Evolutionary conservation across 2,797 vertebrate species (phyloP).

Genomic region (Melanotaenia trifasciata): DNA sequence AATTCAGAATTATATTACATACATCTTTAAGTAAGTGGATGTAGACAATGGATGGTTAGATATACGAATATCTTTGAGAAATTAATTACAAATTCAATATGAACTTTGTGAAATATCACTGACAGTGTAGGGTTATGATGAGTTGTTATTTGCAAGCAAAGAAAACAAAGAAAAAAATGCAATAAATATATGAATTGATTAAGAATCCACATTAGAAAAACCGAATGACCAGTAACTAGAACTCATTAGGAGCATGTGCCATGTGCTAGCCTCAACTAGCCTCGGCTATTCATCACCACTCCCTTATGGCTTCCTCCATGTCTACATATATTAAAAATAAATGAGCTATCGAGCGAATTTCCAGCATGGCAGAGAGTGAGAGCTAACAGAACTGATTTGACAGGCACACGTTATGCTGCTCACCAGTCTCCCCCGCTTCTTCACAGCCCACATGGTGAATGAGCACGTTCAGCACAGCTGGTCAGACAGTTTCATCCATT

Average conservation of each 20-base stretch:
- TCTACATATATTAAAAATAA: conserved; percentile 60
- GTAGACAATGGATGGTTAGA: too few relatives aligned
- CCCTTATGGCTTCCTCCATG: conserved; percentile 32
- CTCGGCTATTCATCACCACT: conserved; percentile 30
- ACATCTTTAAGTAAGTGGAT: too few relatives aligned
- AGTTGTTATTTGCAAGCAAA: too few relatives aligned
- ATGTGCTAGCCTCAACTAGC: background rate
- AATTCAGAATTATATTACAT: too few relatives aligned
- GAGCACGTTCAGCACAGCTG: conserved; percentile 58
- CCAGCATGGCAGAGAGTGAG: conserved; percentile 28
- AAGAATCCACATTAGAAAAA: background rate
- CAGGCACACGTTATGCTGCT: conserved; percentile 46
- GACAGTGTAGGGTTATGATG: too few relatives aligned
- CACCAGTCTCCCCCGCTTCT: conserved; percentile 38
- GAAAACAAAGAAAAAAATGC: background rate
- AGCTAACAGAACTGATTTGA: conserved; percentile 62
- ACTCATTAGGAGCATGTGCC: conserved; percentile 38
- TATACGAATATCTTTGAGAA: too few relatives aligned
- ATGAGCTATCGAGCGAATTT: conserved; percentile 57
- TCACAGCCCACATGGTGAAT: conserved; percentile 54
- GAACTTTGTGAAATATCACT: too few relatives aligned
- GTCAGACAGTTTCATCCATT: conserved; percentile 53
- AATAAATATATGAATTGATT: conserved; percentile 9
- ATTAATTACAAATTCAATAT: too few relatives aligned
- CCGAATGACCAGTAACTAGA: conserved; percentile 10